phyloP scores from a whole-genome alignment of 2,113 vertebrate genomes.

The Psittacula cyanocephala region DNA sequence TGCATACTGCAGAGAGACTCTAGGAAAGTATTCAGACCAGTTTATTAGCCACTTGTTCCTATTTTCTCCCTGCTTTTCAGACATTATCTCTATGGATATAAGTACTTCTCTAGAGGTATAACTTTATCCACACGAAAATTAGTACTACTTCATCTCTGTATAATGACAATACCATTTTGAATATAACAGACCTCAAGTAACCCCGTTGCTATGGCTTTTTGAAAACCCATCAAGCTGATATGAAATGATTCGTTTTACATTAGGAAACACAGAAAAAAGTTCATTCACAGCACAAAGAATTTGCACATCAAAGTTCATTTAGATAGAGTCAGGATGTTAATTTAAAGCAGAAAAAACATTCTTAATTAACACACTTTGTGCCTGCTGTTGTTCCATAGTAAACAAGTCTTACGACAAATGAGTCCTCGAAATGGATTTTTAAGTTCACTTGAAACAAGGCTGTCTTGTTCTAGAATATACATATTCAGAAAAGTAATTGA shows the following conservation, averaged over 20 bases:
- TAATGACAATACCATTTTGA: not conserved
- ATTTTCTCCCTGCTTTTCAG: not conserved
- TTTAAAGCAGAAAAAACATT: not conserved
- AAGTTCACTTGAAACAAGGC: not conserved
- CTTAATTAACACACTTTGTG: not conserved
- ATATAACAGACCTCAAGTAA: not conserved
- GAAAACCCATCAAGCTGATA: not conserved
- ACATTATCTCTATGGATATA: not conserved
- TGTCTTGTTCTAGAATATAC: not conserved
- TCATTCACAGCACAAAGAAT: not conserved
- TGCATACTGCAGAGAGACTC: not conserved
- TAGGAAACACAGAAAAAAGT: not conserved
- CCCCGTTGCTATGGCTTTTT: not conserved
- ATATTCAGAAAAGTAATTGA: not conserved
- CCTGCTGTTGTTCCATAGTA: not conserved
- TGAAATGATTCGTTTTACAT: not conserved
- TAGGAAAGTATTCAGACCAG: not conserved
- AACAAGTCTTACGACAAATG: not conserved
- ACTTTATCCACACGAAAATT: not conserved
- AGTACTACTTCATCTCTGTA: not conserved
- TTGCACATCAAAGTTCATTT: not conserved
- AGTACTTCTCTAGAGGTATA: not conserved
- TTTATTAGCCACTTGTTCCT: not conserved
- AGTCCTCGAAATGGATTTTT: not conserved
- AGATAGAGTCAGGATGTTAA: not conserved